phyloP scores from a whole-genome alignment of 2,113 vertebrate species.

The Chaetodon trifascialis region DNA sequence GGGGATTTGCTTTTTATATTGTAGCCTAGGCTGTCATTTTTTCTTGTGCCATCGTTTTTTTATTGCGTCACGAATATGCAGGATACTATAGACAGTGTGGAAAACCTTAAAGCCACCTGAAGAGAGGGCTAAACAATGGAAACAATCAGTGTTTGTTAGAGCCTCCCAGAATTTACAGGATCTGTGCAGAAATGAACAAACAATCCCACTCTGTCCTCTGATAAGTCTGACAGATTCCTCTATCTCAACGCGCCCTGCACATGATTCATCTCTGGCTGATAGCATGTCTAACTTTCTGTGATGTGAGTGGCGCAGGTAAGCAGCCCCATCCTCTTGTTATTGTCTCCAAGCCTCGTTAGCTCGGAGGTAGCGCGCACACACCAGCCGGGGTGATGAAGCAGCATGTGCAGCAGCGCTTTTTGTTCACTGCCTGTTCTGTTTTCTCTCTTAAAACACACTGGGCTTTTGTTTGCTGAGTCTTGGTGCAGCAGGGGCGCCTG shows the following conservation, averaged over 20 bases:
- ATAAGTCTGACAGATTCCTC: conserved; percentile 36
- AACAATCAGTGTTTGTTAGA: not conserved
- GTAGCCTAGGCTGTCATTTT: too few relatives aligned
- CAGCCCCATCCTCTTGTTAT: not conserved
- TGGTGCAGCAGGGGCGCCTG: conserved; percentile 58
- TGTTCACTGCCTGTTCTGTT: conserved; percentile 56
- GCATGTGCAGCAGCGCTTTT: conserved; percentile 36
- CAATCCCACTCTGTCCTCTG: conserved; percentile 21
- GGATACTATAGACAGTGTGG: too few relatives aligned
- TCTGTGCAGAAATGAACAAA: conserved; percentile 3
- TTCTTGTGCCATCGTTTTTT: too few relatives aligned
- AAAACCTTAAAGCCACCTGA: too few relatives aligned
- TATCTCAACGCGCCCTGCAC: conserved; percentile 20
- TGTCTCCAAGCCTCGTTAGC: conserved; percentile 19
- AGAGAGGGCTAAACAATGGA: not conserved
- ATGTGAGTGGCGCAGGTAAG: conserved; percentile 43
- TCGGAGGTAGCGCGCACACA: not conserved
- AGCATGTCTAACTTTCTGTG: conserved; percentile 21
- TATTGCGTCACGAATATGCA: too few relatives aligned
- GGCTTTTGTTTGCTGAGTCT: conserved; percentile 75
- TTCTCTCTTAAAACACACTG: conserved; percentile 69
- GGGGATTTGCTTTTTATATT: too few relatives aligned
- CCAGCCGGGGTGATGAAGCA: not conserved
- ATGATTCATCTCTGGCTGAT: conserved; percentile 29
- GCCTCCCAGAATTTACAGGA: not conserved